Conservation (phyloP, 2,888 invertebrate genomes). For the Folsomia manolachei region DNA sequence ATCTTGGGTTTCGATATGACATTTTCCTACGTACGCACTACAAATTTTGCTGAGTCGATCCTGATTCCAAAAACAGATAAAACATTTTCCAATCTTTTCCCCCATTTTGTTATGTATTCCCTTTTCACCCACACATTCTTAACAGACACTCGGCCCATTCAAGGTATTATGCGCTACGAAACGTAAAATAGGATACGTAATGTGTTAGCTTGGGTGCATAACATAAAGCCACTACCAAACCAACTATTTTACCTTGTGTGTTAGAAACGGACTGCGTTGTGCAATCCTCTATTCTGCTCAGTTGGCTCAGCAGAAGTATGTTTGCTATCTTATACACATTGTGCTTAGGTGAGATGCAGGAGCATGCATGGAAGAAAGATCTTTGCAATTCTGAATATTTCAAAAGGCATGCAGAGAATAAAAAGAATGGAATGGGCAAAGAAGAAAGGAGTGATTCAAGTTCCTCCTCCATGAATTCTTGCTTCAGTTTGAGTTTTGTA, state of each 20-base stretch:
- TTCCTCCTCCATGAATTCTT: no score
- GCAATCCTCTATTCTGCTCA: not conserved
- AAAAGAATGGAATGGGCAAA: not conserved
- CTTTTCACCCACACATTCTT: not conserved
- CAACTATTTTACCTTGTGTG: not conserved
- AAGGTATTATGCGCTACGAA: not conserved
- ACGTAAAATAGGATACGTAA: not conserved
- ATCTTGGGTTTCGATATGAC: not conserved
- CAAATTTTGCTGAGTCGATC: not conserved
- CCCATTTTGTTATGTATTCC: no score
- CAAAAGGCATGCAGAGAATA: not conserved
- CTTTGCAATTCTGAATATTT: slow-evolving; percentile 11
- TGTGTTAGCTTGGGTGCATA: not conserved
- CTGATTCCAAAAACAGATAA: not conserved
- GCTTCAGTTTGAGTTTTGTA: no score
- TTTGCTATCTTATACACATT: not conserved
- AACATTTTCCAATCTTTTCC: not conserved
- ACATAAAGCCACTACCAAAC: not conserved
- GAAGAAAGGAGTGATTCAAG: not conserved
- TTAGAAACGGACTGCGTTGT: no score
- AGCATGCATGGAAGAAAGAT: no score
- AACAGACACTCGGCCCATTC: not conserved
- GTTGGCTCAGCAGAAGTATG: not conserved
- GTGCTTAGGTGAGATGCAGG: not conserved
- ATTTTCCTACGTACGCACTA: not conserved